Percentiles rank a stretch among this genome's conserved stretches.
Evolutionary conservation across 2,113 vertebrate genomes (phyloP).

Genomic region (Telmatochromis sp.): DNA sequence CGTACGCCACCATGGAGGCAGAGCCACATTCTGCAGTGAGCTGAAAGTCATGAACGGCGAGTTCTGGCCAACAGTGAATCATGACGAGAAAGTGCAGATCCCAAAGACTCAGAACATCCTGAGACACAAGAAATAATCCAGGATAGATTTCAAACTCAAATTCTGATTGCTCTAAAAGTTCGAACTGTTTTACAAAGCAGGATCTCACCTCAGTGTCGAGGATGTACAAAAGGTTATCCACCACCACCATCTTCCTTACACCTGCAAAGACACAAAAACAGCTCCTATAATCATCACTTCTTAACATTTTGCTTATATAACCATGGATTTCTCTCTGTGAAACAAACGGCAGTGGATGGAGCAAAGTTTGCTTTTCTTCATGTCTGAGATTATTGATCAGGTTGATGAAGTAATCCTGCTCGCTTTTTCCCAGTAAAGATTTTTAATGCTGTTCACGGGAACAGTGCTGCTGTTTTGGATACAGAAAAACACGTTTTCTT

Average conservation of each 20-base stretch:
- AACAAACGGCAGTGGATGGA: neutral
- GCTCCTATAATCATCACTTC: neutral
- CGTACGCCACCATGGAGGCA: slow-evolving; percentile 71
- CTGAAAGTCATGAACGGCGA: slow-evolving; percentile 81
- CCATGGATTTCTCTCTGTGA: neutral
- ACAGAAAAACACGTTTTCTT: neutral
- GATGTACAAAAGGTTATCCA: slow-evolving; percentile 82
- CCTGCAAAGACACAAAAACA: slow-evolving; percentile 31
- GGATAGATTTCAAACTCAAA: neutral
- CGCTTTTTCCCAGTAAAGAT: neutral
- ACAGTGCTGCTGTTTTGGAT: neutral
- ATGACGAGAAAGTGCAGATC: slow-evolving; percentile 79
- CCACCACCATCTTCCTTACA: slow-evolving; percentile 80
- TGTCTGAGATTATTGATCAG: neutral
- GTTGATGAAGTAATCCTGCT: neutral
- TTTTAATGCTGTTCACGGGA: neutral
- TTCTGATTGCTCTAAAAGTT: neutral
- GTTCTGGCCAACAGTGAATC: slow-evolving; percentile 79
- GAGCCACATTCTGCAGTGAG: slow-evolving; percentile 83
- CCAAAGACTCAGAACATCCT: slow-evolving; percentile 86
- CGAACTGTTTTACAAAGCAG: neutral
- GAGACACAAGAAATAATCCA: neutral
- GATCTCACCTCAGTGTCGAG: slow-evolving; percentile 82
- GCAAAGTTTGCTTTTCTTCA: neutral
- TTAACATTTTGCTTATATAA: neutral